These are phyloP conservation scores for Eristalis intricaria DNA, from an alignment of 2,888 invertebrate genomes.

Conservation along the genomic window DNA sequence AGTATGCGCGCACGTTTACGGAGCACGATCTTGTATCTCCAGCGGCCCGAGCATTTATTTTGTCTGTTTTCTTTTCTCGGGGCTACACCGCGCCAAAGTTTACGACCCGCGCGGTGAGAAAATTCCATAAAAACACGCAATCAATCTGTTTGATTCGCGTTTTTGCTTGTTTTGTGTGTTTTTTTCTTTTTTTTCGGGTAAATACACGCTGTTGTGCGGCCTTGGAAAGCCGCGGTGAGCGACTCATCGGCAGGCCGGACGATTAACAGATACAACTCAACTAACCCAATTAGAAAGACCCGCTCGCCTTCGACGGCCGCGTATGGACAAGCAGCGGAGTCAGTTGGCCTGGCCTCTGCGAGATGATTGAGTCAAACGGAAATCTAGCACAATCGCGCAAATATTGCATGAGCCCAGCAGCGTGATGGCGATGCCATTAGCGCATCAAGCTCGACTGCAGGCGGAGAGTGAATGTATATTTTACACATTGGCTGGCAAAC, in stretches of 20 bases:
- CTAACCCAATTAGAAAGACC: conserved; percentile 67
- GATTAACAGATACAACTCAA: conserved; percentile 68
- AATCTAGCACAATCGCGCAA: conserved; percentile 19
- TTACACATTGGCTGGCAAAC: not conserved
- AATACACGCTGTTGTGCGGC: conserved; percentile 42
- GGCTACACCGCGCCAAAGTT: not conserved
- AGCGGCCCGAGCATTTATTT: conserved; percentile 12
- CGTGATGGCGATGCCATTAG: not conserved
- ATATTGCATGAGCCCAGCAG: conserved; percentile 32
- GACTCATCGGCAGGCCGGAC: not conserved
- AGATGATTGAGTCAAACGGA: not conserved
- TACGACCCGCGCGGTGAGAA: conserved; percentile 20
- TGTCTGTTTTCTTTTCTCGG: conserved; percentile 9
- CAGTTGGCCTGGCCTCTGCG: not conserved
- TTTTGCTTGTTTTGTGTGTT: not conserved
- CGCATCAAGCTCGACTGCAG: not conserved
- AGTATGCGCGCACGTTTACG: conserved; percentile 37
- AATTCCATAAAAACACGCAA: conserved; percentile 47
- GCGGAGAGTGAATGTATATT: not conserved
- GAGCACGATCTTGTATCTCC: conserved; percentile 25
- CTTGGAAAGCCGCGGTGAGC: conserved; percentile 71
- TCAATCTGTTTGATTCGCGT: conserved; percentile 5
- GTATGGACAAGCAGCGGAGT: no score
- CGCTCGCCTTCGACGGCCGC: conserved; percentile 60
- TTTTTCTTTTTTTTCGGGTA: not conserved